phyloP scores from a whole-genome alignment of 2,797 vertebrate genomes.

The Chelon labrosus region DNA sequence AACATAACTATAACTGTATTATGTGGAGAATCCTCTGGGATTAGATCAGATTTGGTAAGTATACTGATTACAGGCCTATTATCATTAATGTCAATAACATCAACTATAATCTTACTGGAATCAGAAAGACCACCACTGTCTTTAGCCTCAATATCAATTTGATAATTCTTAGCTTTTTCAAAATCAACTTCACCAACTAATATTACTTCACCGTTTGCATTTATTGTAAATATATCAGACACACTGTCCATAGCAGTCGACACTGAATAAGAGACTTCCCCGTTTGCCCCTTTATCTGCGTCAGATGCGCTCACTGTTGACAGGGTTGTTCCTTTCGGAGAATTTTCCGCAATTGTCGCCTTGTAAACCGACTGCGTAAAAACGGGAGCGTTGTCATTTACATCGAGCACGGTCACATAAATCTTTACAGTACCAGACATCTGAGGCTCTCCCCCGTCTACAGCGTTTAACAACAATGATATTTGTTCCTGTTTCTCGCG shows the following conservation, averaged over 20 bases:
- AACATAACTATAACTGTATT: conserved; percentile 57
- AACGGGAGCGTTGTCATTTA: conserved; percentile 71
- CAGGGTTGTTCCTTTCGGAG: conserved; percentile 73
- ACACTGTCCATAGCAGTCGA: conserved; percentile 56
- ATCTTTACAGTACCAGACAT: conserved; percentile 68
- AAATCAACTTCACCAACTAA: conserved; percentile 76
- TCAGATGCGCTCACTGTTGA: conserved; percentile 78
- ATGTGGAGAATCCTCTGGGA: conserved; percentile 47
- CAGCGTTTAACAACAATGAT: conserved; percentile 62
- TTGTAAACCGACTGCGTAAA: conserved; percentile 75
- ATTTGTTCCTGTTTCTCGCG: conserved; percentile 64
- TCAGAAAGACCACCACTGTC: conserved; percentile 69
- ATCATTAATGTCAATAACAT: conserved; percentile 70
- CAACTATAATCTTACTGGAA: conserved; percentile 66
- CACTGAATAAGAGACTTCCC: conserved; percentile 77
- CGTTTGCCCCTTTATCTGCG: conserved; percentile 77
- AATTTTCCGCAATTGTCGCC: conserved; percentile 79
- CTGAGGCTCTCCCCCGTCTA: conserved; percentile 72
- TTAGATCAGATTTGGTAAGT: conserved; percentile 50
- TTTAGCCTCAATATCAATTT: conserved; percentile 80
- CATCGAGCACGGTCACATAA: conserved; percentile 66
- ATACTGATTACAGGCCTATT: conserved; percentile 64
- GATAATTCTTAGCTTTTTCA: conserved; percentile 73
- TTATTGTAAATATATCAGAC: conserved; percentile 72
- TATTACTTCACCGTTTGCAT: conserved; percentile 76